Base-by-base conservation (phyloP, 2,888 invertebrate species). In the Idaea straminata region DNA sequence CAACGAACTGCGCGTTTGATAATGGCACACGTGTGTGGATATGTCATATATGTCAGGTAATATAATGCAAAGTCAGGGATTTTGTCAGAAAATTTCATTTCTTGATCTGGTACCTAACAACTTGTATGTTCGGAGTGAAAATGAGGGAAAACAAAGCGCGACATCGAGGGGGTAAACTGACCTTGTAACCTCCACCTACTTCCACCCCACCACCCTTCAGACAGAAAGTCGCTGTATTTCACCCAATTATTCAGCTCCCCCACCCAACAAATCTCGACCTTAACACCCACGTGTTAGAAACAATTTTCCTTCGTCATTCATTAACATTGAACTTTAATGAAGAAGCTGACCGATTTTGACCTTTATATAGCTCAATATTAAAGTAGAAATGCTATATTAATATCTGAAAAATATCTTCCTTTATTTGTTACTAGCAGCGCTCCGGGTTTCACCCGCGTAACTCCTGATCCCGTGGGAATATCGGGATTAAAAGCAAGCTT, bases 191-290 rank as follows among this genome's bases (percentile, higher is more conserved):
- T 13, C 25, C 25, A 25, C 25, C 25, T 25, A 25, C 25, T 25
- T 59, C 62, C 68, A 66, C 66, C 68, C 68, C 61, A 66, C 64
- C 25, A 25, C 64, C 68, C 64, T 65, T 61, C 62, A 34, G 38
- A 61, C 47, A 5, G 47, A 16, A 57, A 57, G 68, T 68, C 66
- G 66, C 66, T 68, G 62, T 64, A 62, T 68, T 65, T 64, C 65
- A 65, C 25, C 63, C 62, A 38, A 64, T 36, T 58, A 36, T 61
- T 5, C 13, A 6, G n/a, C 60, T 34, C n/a, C 57, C 62, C 59
- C 61, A 3, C 62, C 5, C 35, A 61, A 62, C 25, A 5, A 65
- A 63, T 25, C 5, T 61, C 63, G 59, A 64, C 68, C 59, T 34
- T 68, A 62, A n/a, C n/a, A 0, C 13, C 10, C 35, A 5, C 6